phyloP scores from a whole-genome alignment of 1,140 invertebrate species.

The Trachymyrmex cornetzi region DNA sequence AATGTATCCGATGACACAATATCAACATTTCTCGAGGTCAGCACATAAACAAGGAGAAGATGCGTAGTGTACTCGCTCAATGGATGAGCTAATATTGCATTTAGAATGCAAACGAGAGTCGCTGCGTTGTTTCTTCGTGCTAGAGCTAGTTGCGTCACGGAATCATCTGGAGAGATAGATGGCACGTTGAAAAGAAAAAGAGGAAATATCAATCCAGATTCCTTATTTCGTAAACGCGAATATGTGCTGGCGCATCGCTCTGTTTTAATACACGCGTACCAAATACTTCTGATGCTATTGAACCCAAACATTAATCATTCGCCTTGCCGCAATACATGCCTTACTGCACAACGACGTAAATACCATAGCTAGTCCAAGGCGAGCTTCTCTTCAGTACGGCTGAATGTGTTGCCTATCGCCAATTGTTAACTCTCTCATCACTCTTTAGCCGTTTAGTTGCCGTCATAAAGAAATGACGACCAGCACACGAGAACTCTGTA shows the following conservation, averaged over 20 bases:
- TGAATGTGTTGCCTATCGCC: conserved; percentile 15
- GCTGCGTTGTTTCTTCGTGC: not conserved
- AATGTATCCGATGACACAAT: conserved; percentile 22
- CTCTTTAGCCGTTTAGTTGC: not conserved
- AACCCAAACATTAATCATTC: conserved; percentile 79
- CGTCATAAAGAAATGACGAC: not conserved
- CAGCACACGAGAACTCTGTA: not conserved
- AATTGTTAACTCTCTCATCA: conserved; percentile 20
- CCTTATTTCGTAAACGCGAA: not conserved
- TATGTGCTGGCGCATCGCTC: not conserved
- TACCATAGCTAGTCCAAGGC: conserved; percentile 69
- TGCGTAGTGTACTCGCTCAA: not conserved
- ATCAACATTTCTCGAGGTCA: conserved; percentile 13
- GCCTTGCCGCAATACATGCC: conserved; percentile 60
- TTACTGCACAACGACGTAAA: conserved; percentile 49
- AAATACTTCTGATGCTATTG: conserved; percentile 59
- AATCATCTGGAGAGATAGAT: too few relatives aligned
- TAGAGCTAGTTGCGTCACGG: not conserved
- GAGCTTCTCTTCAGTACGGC: conserved; percentile 72
- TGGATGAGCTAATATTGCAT: conserved; percentile 7
- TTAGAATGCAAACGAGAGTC: conserved; percentile 27
- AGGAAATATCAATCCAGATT: not conserved
- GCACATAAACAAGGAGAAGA: conserved; percentile 41
- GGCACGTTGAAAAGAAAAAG: not conserved
- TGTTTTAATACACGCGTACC: not conserved